Conservation (phyloP, 1,140 invertebrate genomes). For the Venturia canescens region DNA sequence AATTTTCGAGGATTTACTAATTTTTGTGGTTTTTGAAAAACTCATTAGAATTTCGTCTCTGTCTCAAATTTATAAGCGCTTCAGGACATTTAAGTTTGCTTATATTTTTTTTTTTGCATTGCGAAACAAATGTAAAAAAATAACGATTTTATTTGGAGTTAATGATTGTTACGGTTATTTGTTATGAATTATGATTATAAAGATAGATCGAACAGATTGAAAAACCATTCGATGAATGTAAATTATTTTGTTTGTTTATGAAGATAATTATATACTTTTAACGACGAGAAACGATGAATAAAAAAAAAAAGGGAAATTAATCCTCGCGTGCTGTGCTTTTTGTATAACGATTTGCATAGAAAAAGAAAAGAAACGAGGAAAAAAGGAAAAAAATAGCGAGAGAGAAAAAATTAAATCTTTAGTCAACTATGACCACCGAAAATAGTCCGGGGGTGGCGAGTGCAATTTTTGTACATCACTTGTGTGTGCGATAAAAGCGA, state of each 20-base stretch:
- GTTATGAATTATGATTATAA: too few species aligned
- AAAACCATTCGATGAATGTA: too few species aligned
- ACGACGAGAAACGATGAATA: background rate
- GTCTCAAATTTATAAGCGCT: too few species aligned
- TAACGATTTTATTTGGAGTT: background rate
- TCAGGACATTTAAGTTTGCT: too few species aligned
- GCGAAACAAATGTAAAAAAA: background rate
- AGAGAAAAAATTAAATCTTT: background rate
- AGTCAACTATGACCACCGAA: too few species aligned
- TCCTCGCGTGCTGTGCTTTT: conserved; percentile 1
- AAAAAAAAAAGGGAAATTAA: background rate
- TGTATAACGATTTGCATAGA: background rate
- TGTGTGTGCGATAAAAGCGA: too few species aligned
- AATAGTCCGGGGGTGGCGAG: too few species aligned
- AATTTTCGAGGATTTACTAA: background rate
- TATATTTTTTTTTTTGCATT: background rate
- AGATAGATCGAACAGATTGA: too few species aligned
- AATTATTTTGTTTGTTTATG: too few species aligned
- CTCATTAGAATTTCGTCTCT: background rate
- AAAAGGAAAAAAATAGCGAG: background rate
- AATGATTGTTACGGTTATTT: background rate
- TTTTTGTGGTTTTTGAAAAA: background rate
- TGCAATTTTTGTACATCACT: too few species aligned
- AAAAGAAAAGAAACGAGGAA: background rate
- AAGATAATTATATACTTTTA: background rate